Evolutionary conservation across 2,113 vertebrate genomes (phyloP), one percentile per base, ranked within the genome.

Genomic region (Cyprinodon variegatus): DNA sequence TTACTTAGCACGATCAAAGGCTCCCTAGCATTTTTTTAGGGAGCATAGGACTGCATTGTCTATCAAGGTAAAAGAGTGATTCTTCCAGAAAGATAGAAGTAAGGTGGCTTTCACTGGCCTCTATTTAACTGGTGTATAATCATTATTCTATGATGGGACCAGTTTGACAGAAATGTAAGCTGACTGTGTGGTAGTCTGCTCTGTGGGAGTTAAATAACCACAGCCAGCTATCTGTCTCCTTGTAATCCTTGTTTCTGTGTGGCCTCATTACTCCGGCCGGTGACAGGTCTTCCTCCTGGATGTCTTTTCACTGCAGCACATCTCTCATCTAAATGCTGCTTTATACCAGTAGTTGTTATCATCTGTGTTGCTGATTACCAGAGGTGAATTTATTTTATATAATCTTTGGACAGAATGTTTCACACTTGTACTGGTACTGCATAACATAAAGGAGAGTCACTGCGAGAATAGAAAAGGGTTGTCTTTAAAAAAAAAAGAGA

Each of bases 91-190:
- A 87, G 88, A 84, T 79, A 84, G 84, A 89, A 86, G 77, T 74
- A 82, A 59, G 69, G 81, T 57, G 3, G 22, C 74, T 82, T 86
- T 78, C 77, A 76, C 71, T 70, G 74, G 77, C 77, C 82, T 74
- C 87, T 86, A 88, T 90, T 92, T 92, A 92, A 86, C 89, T 92
- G 91, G 90, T 93, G 88, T 92, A 89, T 88, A 90, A 92, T 92
- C 90, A 93, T 91, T 92, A 88, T 79, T 81, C 86, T 75, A 72
- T 89, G 89, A 92, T 92, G 86, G 86, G 81, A 29, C 72, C 75
- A 29, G 79, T 74, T 88, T 91, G 90, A 91, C 84, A 86, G 78
- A 91, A 92, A 92, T 89, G 82, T 63, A 29, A 66, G 76, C 65
- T 84, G 90, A 90, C 86, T 87, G 83, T 80, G 82, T 83, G 83